phyloP scores from a whole-genome alignment of 2,797 vertebrate species.

The Sebastes matsubarae region DNA sequence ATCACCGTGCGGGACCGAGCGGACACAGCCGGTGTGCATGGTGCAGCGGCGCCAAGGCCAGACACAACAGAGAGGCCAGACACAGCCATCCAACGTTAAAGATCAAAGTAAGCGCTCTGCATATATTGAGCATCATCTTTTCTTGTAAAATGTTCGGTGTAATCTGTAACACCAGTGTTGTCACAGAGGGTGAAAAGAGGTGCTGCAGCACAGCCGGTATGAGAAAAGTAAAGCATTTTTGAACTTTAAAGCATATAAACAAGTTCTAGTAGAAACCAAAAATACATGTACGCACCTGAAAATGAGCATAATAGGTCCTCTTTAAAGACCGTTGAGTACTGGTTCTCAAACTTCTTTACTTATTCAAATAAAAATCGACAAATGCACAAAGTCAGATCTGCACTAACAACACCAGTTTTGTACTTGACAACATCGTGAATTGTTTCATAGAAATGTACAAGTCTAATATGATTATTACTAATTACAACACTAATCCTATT shows the following conservation, averaged over 20 bases:
- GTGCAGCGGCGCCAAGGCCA: background rate
- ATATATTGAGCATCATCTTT: background rate
- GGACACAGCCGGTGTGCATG: background rate
- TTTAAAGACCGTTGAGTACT: background rate
- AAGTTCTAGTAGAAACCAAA: background rate
- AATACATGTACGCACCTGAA: background rate
- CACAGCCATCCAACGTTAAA: background rate
- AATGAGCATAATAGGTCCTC: rapidly evolving
- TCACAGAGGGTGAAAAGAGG: background rate
- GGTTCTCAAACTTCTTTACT: background rate
- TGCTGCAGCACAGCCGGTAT: background rate
- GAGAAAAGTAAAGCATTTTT: background rate
- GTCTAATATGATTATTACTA: background rate
- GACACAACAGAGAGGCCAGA: background rate
- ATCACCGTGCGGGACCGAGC: background rate
- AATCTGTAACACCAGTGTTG: background rate
- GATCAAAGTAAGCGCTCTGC: background rate
- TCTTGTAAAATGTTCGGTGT: too few species aligned
- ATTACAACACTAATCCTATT: background rate
- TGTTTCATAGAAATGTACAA: background rate
- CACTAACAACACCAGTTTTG: background rate
- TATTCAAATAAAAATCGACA: background rate
- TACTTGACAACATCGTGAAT: background rate
- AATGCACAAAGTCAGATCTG: background rate
- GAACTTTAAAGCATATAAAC: background rate